Percentiles rank a stretch among this genome's conserved stretches.
Conservation (phyloP, 2,113 vertebrate species). For the Chloebia gouldiae region DNA sequence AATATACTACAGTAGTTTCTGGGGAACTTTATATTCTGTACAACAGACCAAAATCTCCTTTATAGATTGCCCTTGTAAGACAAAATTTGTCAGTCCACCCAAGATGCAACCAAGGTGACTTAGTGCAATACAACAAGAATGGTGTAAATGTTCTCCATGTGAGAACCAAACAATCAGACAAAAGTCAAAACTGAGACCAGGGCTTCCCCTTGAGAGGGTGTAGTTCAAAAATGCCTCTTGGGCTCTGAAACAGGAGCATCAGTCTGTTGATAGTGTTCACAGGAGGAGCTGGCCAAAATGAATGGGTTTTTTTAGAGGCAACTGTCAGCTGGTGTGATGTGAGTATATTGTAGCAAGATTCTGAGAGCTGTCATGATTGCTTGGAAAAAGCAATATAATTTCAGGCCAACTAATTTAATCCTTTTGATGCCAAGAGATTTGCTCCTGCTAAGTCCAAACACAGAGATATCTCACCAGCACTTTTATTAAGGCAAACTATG, state of each 20-base stretch:
- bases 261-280: neutral
- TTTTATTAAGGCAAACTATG: conserved; percentile 50
- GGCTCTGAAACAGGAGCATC: neutral
- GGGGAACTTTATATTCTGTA: neutral
- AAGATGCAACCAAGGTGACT: neutral
- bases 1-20: neutral
- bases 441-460: conserved; percentile 41
- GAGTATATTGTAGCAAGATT: conserved; percentile 57
- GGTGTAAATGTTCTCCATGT: neutral
- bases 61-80: neutral
- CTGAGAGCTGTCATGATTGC: conserved; percentile 59
- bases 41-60: neutral
- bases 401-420: conserved; percentile 65
- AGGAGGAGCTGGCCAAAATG: conserved; percentile 31
- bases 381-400: conserved; percentile 65
- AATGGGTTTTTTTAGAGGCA: conserved; percentile 18
- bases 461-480: conserved; percentile 21
- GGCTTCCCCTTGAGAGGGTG: neutral
- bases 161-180: neutral
- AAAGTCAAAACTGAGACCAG: neutral
- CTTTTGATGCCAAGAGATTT: conserved; percentile 63
- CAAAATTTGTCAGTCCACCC: neutral
- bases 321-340: conserved; percentile 55
- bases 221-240: neutral
- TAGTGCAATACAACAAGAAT: neutral